Evolutionary conservation across 2,113 vertebrate genomes (phyloP).

Genomic region (Trematocara unimaculatum): DNA sequence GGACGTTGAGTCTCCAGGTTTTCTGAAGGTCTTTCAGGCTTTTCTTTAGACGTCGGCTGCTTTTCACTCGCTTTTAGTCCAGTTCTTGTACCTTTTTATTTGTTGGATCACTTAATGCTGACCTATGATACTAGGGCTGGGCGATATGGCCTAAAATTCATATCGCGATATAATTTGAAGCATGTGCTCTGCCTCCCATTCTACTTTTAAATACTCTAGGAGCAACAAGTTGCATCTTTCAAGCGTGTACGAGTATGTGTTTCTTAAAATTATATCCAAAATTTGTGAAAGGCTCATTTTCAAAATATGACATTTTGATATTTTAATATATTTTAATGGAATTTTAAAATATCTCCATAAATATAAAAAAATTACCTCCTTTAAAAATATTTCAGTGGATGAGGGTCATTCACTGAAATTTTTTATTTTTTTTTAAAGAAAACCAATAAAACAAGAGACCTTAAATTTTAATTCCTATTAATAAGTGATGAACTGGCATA

Average conservation of each 20-base stretch:
- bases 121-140: neutral
- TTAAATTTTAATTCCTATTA: neutral
- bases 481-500: neutral
- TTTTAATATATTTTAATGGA: neutral
- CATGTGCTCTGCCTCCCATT: too few species aligned
- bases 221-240: neutral
- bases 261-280: neutral
- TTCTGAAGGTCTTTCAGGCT: neutral
- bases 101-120: neutral
- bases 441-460: neutral
- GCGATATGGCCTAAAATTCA: too few species aligned
- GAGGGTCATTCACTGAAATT: neutral
- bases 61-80: neutral
- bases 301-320: neutral
- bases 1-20: neutral
- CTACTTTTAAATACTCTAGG: too few species aligned
- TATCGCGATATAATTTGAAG: too few species aligned
- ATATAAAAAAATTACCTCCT: neutral
- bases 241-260: fast-evolving
- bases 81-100: neutral
- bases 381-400: neutral
- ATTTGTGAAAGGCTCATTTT: neutral
- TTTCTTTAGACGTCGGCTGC: neutral
- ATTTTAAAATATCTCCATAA: neutral
- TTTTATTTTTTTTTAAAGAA: neutral